Conservation (phyloP, 2,113 vertebrate species). For the Passer domesticus region DNA sequence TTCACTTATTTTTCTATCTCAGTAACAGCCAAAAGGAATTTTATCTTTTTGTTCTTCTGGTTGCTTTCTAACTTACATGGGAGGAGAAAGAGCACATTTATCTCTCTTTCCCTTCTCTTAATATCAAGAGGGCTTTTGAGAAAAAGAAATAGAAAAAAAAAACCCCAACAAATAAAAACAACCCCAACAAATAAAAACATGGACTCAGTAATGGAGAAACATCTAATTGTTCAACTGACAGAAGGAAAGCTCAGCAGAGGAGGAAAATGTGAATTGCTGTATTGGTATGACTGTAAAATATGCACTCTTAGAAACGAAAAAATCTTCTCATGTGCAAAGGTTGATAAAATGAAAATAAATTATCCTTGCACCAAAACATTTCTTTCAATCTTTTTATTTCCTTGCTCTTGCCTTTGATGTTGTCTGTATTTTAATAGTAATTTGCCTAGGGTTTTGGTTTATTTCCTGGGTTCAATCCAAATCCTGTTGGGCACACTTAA, state of each 20-base stretch:
- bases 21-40: neutral
- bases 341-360: neutral
- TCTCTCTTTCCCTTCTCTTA: neutral
- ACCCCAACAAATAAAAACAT: neutral
- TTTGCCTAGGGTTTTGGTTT: conserved; percentile 41
- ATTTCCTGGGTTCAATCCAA: conserved; percentile 43
- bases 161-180: neutral
- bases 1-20: neutral
- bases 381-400: neutral
- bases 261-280: neutral
- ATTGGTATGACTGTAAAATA: neutral
- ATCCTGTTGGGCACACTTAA: conserved; percentile 10
- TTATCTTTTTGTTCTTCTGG: neutral
- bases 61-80: neutral
- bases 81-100: neutral
- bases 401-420: conserved; percentile 17
- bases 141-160: neutral
- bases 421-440: conserved; percentile 21
- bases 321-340: neutral
- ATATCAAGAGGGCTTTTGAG: neutral
- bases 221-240: neutral
- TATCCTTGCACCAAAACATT: neutral
- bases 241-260: neutral
- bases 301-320: neutral
- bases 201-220: neutral